These are phyloP conservation scores for Papilio demoleus DNA, from an alignment of 2,888 invertebrate genomes.

Conservation along the genomic window DNA sequence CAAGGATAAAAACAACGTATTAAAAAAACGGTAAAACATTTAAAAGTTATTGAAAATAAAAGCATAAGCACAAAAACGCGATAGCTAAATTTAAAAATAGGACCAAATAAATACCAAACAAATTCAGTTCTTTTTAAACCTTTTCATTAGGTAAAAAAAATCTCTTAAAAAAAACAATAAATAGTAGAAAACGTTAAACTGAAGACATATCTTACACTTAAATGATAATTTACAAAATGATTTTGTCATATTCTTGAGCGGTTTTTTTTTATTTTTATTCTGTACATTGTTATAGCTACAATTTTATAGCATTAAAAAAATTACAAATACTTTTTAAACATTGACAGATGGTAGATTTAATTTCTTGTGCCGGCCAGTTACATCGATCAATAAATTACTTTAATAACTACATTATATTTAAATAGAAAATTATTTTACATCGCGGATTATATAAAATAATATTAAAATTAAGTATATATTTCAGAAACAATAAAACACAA, in stretches of 20 bases:
- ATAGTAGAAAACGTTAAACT: conserved; percentile 32
- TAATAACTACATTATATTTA: conserved; percentile 30
- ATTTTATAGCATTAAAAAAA: background rate
- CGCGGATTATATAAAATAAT: conserved; percentile 4
- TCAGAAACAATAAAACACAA: conserved; percentile 16
- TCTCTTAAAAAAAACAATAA: conserved; percentile 31
- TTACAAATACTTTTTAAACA: background rate
- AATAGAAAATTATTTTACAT: conserved; percentile 31
- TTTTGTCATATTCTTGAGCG: conserved; percentile 32
- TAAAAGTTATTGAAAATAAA: conserved; percentile 9
- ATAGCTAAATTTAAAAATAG: conserved; percentile 29
- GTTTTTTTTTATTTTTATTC: conserved; percentile 29
- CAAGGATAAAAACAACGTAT: background rate
- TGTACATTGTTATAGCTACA: conserved; percentile 25
- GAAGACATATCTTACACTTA: conserved; percentile 32
- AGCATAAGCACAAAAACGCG: conserved; percentile 6
- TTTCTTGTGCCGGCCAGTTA: conserved; percentile 16
- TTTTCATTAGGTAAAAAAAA: conserved; percentile 20
- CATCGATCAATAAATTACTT: conserved; percentile 20
- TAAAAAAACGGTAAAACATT: conserved; percentile 1
- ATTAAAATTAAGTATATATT: conserved; percentile 23
- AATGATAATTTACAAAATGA: conserved; percentile 32
- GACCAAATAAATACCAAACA: conserved; percentile 34
- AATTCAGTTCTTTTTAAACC: conserved; percentile 39
- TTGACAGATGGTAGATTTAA: conserved; percentile 8